Base-by-base conservation (phyloP, 2,113 vertebrate species). In the Vimba vimba region DNA sequence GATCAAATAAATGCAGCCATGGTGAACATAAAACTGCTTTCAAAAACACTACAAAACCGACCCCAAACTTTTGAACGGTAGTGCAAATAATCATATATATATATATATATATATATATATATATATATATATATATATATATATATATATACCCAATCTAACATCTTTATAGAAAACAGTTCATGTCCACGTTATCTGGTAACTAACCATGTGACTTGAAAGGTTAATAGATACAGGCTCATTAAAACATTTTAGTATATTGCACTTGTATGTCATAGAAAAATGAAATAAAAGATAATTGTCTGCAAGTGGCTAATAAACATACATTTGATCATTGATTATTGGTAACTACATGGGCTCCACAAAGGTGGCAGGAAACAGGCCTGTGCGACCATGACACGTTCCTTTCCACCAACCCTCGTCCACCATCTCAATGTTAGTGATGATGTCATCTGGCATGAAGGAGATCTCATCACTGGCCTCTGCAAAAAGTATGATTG, bases 381-480 rank as follows among this genome's bases (percentile, higher is more conserved):
- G 96, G 66, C 98, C 97, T 0, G 91, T 83, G 62, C 60, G 91
- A 5, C 96, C 97, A 0, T 71, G 91, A 89, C 97, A 98, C 33
- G 85, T 90, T 47, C 98, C 98, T 86, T 91, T 95, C 98, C 98
- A 99, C 98, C 98, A 99, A 87, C 96, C 97, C 83, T 98, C 97
- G 0, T 99, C 97, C 27, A 98, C 95, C 96, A 97, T 98, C 94
- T 98, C 97, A 1, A 99, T 96, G 90, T 97, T 93, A 7, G 95
- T 97, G 93, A 99, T 97, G 71, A 96, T 78, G 43, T 99, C 98
- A 0, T 96, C 94, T 0, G 96, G 96, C 75, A 96, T 94, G 88
- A 99, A 99, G 85, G 97, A 98, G 89, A 99, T 95, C 90, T 99
- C 98, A 15, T 99, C 97, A 8, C 96, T 95, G 6, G 95, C 97